These are phyloP conservation scores for Pandemis heparana DNA, from an alignment of 2,888 invertebrate species.

Conservation along the genomic window DNA sequence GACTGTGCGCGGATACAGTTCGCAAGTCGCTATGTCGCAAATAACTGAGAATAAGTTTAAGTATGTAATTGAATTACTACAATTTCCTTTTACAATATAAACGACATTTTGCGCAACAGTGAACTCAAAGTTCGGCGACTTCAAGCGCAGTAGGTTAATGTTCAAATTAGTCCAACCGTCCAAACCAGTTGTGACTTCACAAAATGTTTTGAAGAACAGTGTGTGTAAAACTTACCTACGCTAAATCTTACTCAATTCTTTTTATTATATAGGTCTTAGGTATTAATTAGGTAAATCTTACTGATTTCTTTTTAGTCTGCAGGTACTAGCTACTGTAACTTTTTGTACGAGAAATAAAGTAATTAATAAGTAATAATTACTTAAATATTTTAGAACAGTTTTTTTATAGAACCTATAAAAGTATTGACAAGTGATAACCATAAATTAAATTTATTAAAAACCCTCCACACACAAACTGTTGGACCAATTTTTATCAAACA, in stretches of 20 bases:
- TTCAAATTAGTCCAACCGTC: constrained; percentile 29
- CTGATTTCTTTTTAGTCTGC: background rate
- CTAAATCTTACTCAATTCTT: background rate
- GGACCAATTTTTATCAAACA: no score
- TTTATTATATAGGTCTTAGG: no score
- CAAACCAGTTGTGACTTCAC: constrained; percentile 26
- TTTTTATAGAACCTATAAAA: no score
- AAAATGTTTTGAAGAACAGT: constrained; percentile 16
- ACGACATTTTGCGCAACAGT: constrained; percentile 22
- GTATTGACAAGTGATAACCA: no score
- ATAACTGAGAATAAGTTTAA: constrained; percentile 13
- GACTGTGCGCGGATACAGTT: background rate
- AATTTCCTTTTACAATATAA: constrained; percentile 21
- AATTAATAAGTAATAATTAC: no score
- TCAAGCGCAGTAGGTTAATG: constrained; percentile 37
- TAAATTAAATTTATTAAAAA: no score
- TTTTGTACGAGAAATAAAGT: no score
- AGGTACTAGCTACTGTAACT: background rate
- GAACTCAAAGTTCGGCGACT: constrained; percentile 33
- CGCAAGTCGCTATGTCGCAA: background rate
- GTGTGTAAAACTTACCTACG: background rate
- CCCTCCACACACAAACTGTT: no score
- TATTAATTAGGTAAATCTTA: no score
- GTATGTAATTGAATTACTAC: constrained; percentile 6
- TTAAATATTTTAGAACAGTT: no score